A percentile compares a stretch with the other conserved stretches of the same genome.
phyloP scores from a whole-genome alignment of 2,888 invertebrate species.

The Incurvaria masculella region DNA sequence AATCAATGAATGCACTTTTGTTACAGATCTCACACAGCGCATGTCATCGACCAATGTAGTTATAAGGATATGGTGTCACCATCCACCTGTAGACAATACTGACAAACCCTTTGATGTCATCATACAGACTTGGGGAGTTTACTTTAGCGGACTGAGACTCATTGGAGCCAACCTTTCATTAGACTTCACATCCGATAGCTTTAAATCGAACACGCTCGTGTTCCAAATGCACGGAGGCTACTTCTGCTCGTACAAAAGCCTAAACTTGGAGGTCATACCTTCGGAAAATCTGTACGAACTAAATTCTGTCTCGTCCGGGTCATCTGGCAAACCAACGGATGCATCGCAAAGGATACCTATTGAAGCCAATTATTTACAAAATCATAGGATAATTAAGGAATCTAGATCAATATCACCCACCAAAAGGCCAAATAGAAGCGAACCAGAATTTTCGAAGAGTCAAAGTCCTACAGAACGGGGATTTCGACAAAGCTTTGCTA shows the following conservation, averaged over 20 bases:
- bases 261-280: conserved; percentile 48
- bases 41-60: conserved; percentile 49
- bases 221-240: conserved; percentile 87
- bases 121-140: conserved; percentile 79
- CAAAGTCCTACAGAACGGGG: conserved; percentile 44
- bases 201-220: conserved; percentile 72
- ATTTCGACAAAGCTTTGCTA: conserved; percentile 38
- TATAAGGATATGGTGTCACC: conserved; percentile 48
- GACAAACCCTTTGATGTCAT: conserved; percentile 47
- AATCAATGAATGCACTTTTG: too few relatives aligned
- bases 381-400: conserved; percentile 30
- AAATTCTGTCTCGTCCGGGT: conserved; percentile 40
- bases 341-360: conserved; percentile 33
- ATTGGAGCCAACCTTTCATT: conserved; percentile 68
- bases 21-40: conserved; percentile 44
- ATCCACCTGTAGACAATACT: conserved; percentile 22
- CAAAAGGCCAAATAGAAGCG: conserved; percentile 28
- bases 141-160: conserved; percentile 79
- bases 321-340: conserved; percentile 34
- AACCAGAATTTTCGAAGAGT: conserved; percentile 47
- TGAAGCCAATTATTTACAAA: conserved; percentile 32
- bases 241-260: conserved; percentile 64
- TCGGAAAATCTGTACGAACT: conserved; percentile 44
- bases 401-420: conserved; percentile 43
- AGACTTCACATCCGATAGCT: conserved; percentile 62